Evolutionary conservation across 2,797 vertebrate genomes (phyloP).

Genomic region (Pogonophryne albipinna): DNA sequence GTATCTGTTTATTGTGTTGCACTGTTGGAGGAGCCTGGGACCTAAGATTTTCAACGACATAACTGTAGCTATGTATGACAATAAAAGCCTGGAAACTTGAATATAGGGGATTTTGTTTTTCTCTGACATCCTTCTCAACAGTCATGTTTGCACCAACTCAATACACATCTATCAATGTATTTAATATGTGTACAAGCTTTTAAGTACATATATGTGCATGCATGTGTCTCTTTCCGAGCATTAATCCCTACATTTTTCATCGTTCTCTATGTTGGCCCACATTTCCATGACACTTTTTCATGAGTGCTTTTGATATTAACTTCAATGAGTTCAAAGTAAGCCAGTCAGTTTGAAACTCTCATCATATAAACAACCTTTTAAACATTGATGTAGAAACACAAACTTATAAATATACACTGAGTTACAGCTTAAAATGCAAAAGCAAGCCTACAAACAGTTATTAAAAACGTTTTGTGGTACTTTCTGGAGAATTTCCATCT

Average conservation of each 20-base stretch:
- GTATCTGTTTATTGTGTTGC: too few relatives aligned
- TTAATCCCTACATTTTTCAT: too few relatives aligned
- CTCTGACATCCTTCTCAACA: constrained; percentile 1
- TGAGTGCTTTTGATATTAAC: neutral
- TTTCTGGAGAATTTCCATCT: too few relatives aligned
- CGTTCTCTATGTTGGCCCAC: too few relatives aligned
- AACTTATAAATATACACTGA: neutral
- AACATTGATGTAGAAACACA: neutral
- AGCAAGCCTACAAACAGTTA: neutral
- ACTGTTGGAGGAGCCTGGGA: too few relatives aligned
- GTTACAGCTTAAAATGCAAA: constrained; percentile 12
- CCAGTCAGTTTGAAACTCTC: neutral
- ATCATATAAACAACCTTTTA: neutral
- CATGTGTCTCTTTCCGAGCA: neutral
- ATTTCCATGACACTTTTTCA: too few relatives aligned
- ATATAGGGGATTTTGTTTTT: too few relatives aligned
- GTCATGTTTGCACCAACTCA: neutral
- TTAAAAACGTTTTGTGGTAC: too few relatives aligned
- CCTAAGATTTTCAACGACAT: too few relatives aligned
- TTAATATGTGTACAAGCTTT: neutral
- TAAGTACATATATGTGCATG: neutral
- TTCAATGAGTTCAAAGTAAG: constrained; percentile 16
- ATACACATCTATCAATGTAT: too few relatives aligned
- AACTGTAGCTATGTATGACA: too few relatives aligned
- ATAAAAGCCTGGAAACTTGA: too few relatives aligned